These are phyloP conservation scores for Phortica okadai DNA, from an alignment of 2,888 invertebrate genomes.

Conservation along the genomic window DNA sequence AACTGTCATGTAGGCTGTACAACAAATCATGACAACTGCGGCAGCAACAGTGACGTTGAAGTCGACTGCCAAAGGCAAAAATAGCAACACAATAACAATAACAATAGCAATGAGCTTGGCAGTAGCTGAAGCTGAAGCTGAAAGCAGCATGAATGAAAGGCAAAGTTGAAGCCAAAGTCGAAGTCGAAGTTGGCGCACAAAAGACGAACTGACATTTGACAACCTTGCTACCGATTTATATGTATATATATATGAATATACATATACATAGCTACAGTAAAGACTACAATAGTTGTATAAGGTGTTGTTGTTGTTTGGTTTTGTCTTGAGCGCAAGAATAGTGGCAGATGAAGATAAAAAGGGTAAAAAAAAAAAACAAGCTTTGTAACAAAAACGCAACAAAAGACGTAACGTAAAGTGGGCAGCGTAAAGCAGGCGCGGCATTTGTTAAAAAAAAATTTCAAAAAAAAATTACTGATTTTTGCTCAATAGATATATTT, in stretches of 20 bases:
- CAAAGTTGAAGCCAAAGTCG: conserved; percentile 4
- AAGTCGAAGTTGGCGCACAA: background rate
- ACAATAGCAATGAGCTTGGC: background rate
- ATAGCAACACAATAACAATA: conserved; percentile 13
- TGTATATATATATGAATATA: background rate
- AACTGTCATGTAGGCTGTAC: conserved; percentile 61
- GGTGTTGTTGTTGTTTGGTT: background rate
- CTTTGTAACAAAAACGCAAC: background rate
- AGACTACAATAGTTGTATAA: background rate
- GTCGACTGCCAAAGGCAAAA: background rate
- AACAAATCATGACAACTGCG: conserved; percentile 49
- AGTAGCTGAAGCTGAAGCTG: background rate
- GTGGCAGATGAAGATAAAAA: background rate
- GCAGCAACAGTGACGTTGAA: too few species aligned
- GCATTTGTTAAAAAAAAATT: too few species aligned
- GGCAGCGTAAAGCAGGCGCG: too few species aligned
- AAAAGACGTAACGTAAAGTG: background rate
- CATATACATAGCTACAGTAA: background rate
- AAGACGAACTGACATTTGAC: conserved; percentile 31
- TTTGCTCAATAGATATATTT: too few species aligned
- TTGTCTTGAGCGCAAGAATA: background rate
- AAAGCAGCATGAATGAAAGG: background rate
- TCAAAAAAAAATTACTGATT: too few species aligned
- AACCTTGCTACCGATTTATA: conserved; percentile 33
- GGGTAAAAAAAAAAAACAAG: background rate